Conservation (phyloP, 1,140 invertebrate genomes). For the Harlomillsia oculata region DNA sequence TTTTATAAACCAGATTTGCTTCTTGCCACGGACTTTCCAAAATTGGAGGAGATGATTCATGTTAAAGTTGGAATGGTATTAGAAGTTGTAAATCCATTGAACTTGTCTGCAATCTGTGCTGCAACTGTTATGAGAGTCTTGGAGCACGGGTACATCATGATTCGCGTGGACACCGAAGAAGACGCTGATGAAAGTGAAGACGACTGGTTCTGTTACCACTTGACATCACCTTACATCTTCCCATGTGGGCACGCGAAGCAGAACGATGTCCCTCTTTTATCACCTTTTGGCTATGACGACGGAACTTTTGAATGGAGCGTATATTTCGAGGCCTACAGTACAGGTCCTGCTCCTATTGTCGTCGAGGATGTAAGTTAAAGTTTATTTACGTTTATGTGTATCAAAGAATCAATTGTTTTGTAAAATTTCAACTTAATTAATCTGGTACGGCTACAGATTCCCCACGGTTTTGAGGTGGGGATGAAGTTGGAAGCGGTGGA, state of each 20-base stretch:
- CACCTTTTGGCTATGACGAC: slow-evolving; percentile 62
- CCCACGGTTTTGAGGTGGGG: slow-evolving; percentile 11
- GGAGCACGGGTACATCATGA: slow-evolving; percentile 87
- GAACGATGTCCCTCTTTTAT: slow-evolving; percentile 72
- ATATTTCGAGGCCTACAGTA: slow-evolving; percentile 58
- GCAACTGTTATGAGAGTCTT: slow-evolving; percentile 86
- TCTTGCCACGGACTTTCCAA: slow-evolving; percentile 40
- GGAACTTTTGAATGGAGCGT: slow-evolving; percentile 71
- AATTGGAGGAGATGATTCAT: slow-evolving; percentile 30
- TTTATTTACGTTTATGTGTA: background rate
- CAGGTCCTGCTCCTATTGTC: too few species aligned
- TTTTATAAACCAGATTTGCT: slow-evolving; percentile 66
- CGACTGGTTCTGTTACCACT: slow-evolving; percentile 86
- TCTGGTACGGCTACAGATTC: background rate
- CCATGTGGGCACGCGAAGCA: slow-evolving; percentile 83
- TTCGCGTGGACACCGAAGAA: slow-evolving; percentile 80
- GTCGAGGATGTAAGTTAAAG: background rate
- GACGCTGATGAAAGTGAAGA: slow-evolving; percentile 53
- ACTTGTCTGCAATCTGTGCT: slow-evolving; percentile 84
- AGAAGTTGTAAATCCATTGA: slow-evolving; percentile 94
- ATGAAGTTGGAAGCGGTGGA: slow-evolving; percentile 25
- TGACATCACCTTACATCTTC: slow-evolving; percentile 84
- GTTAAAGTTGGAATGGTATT: slow-evolving; percentile 83
- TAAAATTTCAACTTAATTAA: background rate
- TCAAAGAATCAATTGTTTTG: background rate